Conservation (phyloP, 2,888 invertebrate genomes). For the Siphlonurus alternatus region DNA sequence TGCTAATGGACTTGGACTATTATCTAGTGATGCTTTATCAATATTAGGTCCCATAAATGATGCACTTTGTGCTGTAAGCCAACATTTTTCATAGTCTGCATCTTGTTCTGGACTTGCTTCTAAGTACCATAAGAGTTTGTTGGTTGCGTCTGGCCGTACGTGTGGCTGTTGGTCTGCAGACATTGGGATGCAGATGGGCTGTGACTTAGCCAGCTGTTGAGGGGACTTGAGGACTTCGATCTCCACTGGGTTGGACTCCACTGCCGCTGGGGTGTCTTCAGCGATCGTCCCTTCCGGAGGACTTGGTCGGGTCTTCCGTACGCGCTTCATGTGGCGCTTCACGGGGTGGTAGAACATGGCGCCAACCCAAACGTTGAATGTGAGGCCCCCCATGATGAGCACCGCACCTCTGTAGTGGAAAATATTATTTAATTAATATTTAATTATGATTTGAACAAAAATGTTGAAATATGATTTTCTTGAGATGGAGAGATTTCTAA, state of each 20-base stretch:
- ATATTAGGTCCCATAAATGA: neutral
- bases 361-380: constrained; percentile 69
- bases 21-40: neutral
- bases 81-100: neutral
- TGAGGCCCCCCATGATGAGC: constrained; percentile 62
- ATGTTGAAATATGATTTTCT: no score
- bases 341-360: constrained; percentile 73
- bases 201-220: constrained; percentile 7
- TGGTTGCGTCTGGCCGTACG: no score
- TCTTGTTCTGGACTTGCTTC: constrained; percentile 1
- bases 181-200: constrained; percentile 14
- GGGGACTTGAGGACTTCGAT: neutral
- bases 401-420: constrained; percentile 50
- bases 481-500: neutral
- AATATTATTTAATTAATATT: constrained; percentile 3
- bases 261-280: constrained; percentile 27
- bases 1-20: constrained; percentile 12
- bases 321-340: constrained; percentile 57
- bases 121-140: neutral
- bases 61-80: neutral
- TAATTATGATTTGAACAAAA: neutral
- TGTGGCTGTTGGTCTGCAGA: neutral
- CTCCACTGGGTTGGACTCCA: neutral
- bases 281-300: constrained; percentile 22
- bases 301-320: constrained; percentile 27